Percentiles rank a stretch among this genome's conserved stretches.
phyloP scores from a whole-genome alignment of 2,888 invertebrate species.

The Furcula furcula region DNA sequence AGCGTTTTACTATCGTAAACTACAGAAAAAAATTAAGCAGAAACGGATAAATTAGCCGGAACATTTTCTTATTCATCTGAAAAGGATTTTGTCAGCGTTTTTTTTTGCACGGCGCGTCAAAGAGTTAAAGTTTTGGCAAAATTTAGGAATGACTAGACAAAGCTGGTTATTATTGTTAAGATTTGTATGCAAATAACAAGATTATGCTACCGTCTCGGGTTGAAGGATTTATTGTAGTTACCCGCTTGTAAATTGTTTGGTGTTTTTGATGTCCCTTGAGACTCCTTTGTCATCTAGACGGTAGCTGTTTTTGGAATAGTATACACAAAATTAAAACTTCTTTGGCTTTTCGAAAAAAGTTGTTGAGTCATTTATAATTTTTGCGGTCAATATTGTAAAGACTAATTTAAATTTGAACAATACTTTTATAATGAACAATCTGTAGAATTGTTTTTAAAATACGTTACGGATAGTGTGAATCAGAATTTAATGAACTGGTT shows the following conservation, averaged over 20 bases:
- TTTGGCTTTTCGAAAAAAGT: not conserved
- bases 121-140: slow-evolving; percentile 62
- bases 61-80: slow-evolving; percentile 29
- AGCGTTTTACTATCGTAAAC: too few relatives aligned
- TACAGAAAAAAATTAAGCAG: too few relatives aligned
- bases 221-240: slow-evolving; percentile 54
- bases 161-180: slow-evolving; percentile 52
- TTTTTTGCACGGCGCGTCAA: slow-evolving; percentile 58
- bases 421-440: not conserved
- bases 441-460: not conserved
- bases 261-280: slow-evolving; percentile 45
- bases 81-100: slow-evolving; percentile 32
- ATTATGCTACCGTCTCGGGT: slow-evolving; percentile 70
- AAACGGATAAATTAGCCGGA: slow-evolving; percentile 42
- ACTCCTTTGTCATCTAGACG: slow-evolving; percentile 45
- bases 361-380: not conserved
- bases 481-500: not conserved
- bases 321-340: not conserved
- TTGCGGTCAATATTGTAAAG: not conserved
- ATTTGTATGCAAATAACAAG: slow-evolving; percentile 79
- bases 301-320: slow-evolving; percentile 41
- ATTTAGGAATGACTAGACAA: slow-evolving; percentile 48
- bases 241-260: slow-evolving; percentile 39
- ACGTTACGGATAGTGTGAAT: not conserved
- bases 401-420: not conserved